A percentile compares a stretch with the other conserved stretches of the same genome.
phyloP scores from a whole-genome alignment of 2,113 vertebrate genomes.

The Anolis carolinensis region DNA sequence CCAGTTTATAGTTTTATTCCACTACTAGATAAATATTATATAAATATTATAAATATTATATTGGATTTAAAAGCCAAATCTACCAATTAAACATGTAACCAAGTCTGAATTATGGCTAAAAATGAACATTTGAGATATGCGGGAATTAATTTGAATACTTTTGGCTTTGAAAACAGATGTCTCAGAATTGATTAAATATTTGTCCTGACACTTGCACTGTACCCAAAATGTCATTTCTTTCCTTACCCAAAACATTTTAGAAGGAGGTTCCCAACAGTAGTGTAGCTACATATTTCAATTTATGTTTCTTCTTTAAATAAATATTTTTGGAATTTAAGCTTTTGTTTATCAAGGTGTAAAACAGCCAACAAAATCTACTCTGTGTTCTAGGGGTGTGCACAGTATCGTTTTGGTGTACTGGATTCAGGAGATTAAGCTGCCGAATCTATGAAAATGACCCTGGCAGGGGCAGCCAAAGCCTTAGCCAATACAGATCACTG shows the following conservation, averaged over 20 bases:
- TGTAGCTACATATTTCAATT: not conserved
- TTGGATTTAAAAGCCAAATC: not conserved
- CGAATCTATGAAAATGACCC: too few species aligned
- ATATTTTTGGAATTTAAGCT: too few species aligned
- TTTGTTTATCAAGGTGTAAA: too few species aligned
- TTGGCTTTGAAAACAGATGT: not conserved
- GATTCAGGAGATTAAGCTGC: too few species aligned
- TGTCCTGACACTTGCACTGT: not conserved
- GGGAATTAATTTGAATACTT: not conserved
- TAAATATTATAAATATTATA: not conserved
- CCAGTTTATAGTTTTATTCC: not conserved
- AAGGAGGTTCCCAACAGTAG: not conserved
- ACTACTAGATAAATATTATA: not conserved
- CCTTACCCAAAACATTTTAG: not conserved
- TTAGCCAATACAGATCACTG: too few species aligned
- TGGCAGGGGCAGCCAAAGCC: too few species aligned
- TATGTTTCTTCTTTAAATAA: too few species aligned
- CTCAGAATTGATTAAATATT: not conserved
- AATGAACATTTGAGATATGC: not conserved
- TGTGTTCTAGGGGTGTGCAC: too few species aligned
- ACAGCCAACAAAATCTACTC: too few species aligned
- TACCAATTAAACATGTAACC: not conserved
- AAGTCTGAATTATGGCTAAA: not conserved
- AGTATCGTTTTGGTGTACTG: too few species aligned
- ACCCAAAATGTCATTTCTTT: not conserved